A percentile compares a stretch with the other conserved stretches of the same genome.
Conservation (phyloP, 2,113 vertebrate genomes). For the Syrmaticus mikado region DNA sequence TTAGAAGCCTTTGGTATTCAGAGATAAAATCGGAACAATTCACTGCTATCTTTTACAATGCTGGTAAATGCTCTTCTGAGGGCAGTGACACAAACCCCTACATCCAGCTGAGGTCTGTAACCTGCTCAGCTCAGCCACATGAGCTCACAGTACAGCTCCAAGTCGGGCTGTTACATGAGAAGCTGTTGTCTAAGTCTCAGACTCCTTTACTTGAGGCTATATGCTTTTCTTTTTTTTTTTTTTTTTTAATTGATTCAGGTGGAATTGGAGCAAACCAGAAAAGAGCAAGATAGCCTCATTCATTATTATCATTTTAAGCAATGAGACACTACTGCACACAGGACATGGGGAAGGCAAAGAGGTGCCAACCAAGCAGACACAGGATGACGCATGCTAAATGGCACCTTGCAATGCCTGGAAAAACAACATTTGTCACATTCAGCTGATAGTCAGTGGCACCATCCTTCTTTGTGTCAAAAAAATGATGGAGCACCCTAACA, state of each 20-base stretch:
- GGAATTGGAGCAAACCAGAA: neutral
- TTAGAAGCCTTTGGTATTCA: neutral
- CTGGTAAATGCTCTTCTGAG: neutral
- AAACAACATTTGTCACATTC: fast-evolving
- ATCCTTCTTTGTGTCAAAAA: neutral
- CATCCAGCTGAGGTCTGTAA: neutral
- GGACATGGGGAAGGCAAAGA: neutral
- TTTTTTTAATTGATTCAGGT: neutral
- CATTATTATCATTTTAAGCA: neutral
- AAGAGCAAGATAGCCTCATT: fast-evolving
- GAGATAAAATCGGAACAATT: neutral
- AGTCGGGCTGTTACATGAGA: neutral
- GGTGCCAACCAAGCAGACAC: neutral
- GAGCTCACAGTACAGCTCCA: neutral
- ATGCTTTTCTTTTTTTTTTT: fast-evolving
- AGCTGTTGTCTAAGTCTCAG: neutral
- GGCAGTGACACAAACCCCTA: conserved; percentile 34
- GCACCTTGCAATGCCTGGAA: neutral
- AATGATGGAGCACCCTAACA: fast-evolving
- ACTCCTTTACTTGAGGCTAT: neutral
- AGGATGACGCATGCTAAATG: neutral
- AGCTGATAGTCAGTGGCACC: neutral
- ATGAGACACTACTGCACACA: neutral
- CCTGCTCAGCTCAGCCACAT: neutral
- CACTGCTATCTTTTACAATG: neutral